phyloP scores from a whole-genome alignment of 2,113 vertebrate genomes.

The Neogale vison region DNA sequence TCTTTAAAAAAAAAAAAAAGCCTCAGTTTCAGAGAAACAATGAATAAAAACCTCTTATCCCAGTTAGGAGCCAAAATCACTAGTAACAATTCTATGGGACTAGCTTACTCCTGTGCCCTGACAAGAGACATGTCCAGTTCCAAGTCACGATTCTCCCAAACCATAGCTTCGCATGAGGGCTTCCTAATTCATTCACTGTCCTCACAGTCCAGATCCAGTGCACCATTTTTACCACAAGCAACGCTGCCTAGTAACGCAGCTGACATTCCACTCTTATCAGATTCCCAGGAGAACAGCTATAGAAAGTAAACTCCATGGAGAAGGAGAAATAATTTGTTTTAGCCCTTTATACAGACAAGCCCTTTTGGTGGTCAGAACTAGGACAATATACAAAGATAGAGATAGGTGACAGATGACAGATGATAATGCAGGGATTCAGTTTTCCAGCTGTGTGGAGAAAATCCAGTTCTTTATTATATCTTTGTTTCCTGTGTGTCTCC shows the following conservation, averaged over 20 bases:
- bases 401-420: background rate
- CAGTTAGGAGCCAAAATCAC: background rate
- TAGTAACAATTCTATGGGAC: background rate
- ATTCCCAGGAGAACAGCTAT: background rate
- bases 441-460: background rate
- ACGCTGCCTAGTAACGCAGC: background rate
- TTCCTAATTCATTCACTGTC: background rate
- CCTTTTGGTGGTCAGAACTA: background rate
- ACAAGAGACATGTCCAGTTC: background rate
- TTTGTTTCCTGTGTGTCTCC: background rate
- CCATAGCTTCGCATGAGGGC: background rate
- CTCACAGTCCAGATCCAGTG: background rate
- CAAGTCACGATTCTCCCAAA: background rate
- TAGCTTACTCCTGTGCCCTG: background rate
- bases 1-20: no score
- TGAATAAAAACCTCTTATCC: background rate
- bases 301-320: background rate
- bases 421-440: background rate
- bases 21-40: background rate
- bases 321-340: background rate
- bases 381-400: background rate
- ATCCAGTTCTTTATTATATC: background rate
- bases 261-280: background rate
- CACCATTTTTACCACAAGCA: background rate
- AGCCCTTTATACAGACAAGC: background rate